Base-by-base conservation (phyloP, 1,140 invertebrate genomes). In the Drosophila albomicans region DNA sequence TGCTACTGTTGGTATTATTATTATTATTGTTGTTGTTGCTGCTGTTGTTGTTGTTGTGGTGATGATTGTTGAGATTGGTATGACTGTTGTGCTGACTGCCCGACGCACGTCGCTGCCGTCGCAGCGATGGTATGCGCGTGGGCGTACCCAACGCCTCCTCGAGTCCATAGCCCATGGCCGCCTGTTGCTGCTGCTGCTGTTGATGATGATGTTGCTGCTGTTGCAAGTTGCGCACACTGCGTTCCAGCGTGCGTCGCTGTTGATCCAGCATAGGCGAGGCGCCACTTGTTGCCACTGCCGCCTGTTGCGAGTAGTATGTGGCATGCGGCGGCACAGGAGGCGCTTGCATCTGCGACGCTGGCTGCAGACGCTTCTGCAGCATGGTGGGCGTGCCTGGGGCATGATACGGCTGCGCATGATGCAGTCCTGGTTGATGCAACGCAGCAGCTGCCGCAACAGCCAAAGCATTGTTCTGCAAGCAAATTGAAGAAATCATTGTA, bases 401-500 rank as follows among this genome's bases (percentile, higher is more conserved):
- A 63, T 91, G 88, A 59, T 92, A 92, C 3, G 91, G 91, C 66
- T 92, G 91, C 28, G 91, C 91, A 61, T 92, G 91, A 52, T 92
- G 91, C 65, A 92, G 62, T 7, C 91, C 91, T 2, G 80, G 74
- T 49, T 91, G 87, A 51, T 90, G 87, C 46, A 88, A 35, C 8
- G 78, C 78, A 1, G 69, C 78, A 7, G 74, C 76, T 2, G 72
- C 71, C 3, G 56, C 86, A 7, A 56, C 49, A 2, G 71, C 69
- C 38, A 69, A n/a, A 0, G 61, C 75, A 57, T 76, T 85, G 51
- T 49, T 73, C 87, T 89, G 38, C 2, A 56, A 41, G 15, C 1
- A 7, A 2, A 43, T 35, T 32, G 5, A 57, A 7, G 35, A 13
- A 51, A 45, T 13, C 28, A 15, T 20, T 13, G 32, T 4, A 54